These are phyloP conservation scores for Trichonephila inaurata DNA, from an alignment of 1,140 invertebrate genomes.

Conservation along the genomic window DNA sequence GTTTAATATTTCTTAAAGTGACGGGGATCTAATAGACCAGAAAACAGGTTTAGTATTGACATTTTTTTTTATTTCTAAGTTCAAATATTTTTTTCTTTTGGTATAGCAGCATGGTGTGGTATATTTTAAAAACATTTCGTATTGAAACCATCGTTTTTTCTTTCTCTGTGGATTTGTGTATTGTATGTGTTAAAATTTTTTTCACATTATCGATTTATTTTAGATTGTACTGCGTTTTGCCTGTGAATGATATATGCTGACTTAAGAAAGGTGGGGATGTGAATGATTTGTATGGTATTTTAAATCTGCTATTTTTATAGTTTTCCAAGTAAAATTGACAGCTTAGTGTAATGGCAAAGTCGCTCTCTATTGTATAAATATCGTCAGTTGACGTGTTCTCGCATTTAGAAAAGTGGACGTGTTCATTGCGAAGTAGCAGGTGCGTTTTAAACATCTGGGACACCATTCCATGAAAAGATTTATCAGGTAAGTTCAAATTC, in stretches of 20 bases:
- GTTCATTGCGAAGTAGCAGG: neutral
- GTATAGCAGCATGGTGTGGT: neutral
- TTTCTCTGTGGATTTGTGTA: too few species aligned
- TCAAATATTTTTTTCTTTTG: neutral
- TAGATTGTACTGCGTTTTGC: neutral
- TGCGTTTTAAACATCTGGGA: neutral
- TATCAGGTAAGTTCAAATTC: neutral
- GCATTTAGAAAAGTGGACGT: neutral
- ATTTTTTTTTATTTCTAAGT: neutral
- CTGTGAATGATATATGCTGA: neutral
- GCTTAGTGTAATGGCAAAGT: constrained; percentile 8
- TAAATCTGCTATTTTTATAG: constrained; percentile 6
- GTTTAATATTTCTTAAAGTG: neutral
- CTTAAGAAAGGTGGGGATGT: neutral
- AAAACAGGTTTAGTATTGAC: neutral
- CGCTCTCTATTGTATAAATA: neutral
- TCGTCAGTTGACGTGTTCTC: neutral
- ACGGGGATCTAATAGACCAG: neutral
- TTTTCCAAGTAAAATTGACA: neutral
- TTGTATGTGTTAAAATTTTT: too few species aligned
- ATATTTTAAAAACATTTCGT: neutral
- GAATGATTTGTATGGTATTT: neutral
- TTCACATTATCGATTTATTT: neutral
- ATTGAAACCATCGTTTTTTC: too few species aligned
- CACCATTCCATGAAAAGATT: neutral